phyloP scores from a whole-genome alignment of 2,113 vertebrate genomes.

The Alaudala cheleensis region DNA sequence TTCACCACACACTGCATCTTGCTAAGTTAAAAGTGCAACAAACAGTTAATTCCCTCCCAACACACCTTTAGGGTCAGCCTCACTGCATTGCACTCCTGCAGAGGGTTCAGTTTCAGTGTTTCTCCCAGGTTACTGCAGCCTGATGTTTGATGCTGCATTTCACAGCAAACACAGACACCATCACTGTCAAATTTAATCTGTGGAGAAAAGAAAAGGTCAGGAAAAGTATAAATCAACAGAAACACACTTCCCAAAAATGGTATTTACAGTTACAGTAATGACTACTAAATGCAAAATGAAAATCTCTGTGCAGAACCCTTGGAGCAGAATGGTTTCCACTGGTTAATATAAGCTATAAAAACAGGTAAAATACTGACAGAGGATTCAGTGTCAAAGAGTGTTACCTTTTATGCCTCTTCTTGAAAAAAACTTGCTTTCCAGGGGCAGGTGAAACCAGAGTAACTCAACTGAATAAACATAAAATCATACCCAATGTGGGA shows the following conservation, averaged over 20 bases:
- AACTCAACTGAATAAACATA: not conserved
- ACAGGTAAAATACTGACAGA: not conserved
- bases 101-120: conserved; percentile 92
- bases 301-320: not conserved
- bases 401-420: not conserved
- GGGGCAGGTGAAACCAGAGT: not conserved
- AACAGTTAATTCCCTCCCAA: not conserved
- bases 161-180: conserved; percentile 96
- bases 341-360: not conserved
- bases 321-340: not conserved
- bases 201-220: conserved; percentile 13
- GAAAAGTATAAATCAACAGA: not conserved
- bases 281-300: not conserved
- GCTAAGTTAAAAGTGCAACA: not conserved
- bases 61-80: conserved; percentile 91
- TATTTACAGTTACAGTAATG: not conserved
- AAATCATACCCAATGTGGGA: not conserved
- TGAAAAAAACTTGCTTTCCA: not conserved
- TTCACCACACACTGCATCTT: not conserved
- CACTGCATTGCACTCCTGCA: conserved; percentile 90
- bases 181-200: conserved; percentile 93
- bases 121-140: conserved; percentile 96
- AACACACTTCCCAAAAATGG: not conserved
- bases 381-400: not conserved
- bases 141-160: conserved; percentile 88